Conservation (phyloP, 1,140 invertebrate genomes). For the Antheraea mylitta region DNA sequence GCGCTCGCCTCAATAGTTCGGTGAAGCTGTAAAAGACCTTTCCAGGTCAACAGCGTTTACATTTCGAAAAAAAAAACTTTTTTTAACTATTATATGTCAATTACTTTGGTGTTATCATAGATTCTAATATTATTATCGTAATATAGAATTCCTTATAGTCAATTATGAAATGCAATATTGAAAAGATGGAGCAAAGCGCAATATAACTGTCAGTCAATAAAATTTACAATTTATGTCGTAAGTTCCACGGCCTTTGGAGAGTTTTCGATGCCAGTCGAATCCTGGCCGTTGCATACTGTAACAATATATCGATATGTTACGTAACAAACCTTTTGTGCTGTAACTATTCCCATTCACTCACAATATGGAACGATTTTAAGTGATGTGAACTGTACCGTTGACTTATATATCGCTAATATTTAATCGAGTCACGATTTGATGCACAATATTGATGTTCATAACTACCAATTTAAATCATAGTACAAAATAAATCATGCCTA, state of each 20-base stretch:
- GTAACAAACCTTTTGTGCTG: conserved; percentile 45
- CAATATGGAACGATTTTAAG: conserved; percentile 28
- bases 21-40: too few species aligned
- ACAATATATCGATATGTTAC: conserved; percentile 41
- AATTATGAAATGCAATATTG: not conserved
- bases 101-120: too few species aligned
- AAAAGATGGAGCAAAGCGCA: not conserved
- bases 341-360: conserved; percentile 39
- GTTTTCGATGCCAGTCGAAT: conserved; percentile 25
- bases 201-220: not conserved
- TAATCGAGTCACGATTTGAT: not conserved
- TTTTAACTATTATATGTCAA: too few species aligned
- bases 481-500: too few species aligned
- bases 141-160: not conserved
- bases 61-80: too few species aligned
- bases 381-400: not conserved
- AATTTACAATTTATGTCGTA: conserved; percentile 21
- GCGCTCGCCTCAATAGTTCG: too few species aligned
- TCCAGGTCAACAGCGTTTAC: too few species aligned
- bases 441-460: not conserved
- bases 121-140: too few species aligned
- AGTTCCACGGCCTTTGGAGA: conserved; percentile 11
- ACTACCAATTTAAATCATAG: not conserved
- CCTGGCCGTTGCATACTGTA: conserved; percentile 34
- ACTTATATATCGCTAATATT: not conserved